phyloP scores from a whole-genome alignment of 2,888 invertebrate species.

The Drosophila barbarae region DNA sequence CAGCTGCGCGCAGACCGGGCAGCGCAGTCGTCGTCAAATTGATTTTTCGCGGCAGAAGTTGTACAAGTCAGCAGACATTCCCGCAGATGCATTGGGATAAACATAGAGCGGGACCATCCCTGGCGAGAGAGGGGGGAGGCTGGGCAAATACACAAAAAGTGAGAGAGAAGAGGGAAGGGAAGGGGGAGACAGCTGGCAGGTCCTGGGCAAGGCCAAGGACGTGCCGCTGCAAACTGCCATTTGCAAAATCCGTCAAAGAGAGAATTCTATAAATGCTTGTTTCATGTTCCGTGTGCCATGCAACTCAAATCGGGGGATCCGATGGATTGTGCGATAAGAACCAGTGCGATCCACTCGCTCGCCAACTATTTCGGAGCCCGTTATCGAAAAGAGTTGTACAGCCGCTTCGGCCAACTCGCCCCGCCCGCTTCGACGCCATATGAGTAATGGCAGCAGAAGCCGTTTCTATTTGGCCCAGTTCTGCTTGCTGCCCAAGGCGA shows the following conservation, averaged over 20 bases:
- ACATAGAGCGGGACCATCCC: constrained; percentile 38
- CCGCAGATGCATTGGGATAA: constrained; percentile 47
- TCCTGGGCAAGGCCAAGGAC: constrained; percentile 43
- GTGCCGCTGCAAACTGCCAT: constrained; percentile 5
- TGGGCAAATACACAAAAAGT: background rate
- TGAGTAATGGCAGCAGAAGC: constrained; percentile 33
- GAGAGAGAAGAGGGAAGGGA: constrained; percentile 9
- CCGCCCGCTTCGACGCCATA: constrained; percentile 1
- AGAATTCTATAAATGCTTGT: constrained; percentile 10
- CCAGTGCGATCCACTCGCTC: constrained; percentile 28
- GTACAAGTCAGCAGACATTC: constrained; percentile 44
- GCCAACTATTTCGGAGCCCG: constrained; percentile 3
- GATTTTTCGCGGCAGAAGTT: constrained; percentile 58
- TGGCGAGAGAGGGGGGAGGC: constrained; percentile 7
- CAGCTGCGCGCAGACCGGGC: constrained; percentile 54
- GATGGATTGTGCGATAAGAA: constrained; percentile 32
- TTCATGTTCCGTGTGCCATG: constrained; percentile 8
- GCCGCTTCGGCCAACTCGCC: constrained; percentile 4
- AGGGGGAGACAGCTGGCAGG: constrained; percentile 21
- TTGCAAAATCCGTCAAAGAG: constrained; percentile 1
- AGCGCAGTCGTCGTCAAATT: constrained; percentile 64
- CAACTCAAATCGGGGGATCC: constrained; percentile 7
- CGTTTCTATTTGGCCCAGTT: constrained; percentile 38
- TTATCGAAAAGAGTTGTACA: constrained; percentile 24
- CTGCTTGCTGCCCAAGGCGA: constrained; percentile 14